Conservation (phyloP, 2,797 vertebrate species). For the Choloepus didactylus region DNA sequence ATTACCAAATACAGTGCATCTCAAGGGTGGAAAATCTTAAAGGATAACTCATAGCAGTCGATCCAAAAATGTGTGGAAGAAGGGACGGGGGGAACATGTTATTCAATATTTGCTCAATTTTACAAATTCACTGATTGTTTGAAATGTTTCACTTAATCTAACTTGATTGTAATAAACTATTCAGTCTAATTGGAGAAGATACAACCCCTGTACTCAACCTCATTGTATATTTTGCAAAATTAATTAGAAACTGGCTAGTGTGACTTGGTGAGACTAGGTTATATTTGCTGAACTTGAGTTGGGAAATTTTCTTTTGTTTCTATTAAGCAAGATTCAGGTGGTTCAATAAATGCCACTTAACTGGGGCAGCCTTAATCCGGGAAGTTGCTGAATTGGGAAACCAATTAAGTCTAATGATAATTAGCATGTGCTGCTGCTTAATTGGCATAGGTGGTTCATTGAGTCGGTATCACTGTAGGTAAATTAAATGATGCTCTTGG, state of each 20-base stretch:
- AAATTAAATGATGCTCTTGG: constrained; percentile 82
- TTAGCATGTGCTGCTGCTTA: constrained; percentile 78
- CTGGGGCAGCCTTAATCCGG: constrained; percentile 81
- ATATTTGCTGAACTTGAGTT: constrained; percentile 75
- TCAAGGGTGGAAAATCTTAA: constrained; percentile 1
- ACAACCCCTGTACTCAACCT: neutral
- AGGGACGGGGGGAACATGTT: neutral
- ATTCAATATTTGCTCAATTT: constrained; percentile 67
- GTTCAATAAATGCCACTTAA: constrained; percentile 82
- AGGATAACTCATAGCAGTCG: constrained; percentile 30
- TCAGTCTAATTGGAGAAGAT: constrained; percentile 64
- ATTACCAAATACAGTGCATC: neutral
- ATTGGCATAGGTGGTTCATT: constrained; percentile 83
- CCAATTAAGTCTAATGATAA: constrained; percentile 85
- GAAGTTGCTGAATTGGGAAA: constrained; percentile 84
- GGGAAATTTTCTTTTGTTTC: constrained; percentile 77
- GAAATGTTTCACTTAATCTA: constrained; percentile 60
- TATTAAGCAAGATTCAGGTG: constrained; percentile 83
- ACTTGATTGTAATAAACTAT: constrained; percentile 71
- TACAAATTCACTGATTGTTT: constrained; percentile 40
- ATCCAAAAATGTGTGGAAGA: neutral
- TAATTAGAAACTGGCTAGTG: constrained; percentile 79
- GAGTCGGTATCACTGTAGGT: constrained; percentile 79
- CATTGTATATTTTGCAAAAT: constrained; percentile 66
- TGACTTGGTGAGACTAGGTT: constrained; percentile 74